A percentile compares a stretch with the other conserved stretches of the same genome.
phyloP scores from a whole-genome alignment of 2,888 invertebrate genomes.

The Tupiocoris notatus region DNA sequence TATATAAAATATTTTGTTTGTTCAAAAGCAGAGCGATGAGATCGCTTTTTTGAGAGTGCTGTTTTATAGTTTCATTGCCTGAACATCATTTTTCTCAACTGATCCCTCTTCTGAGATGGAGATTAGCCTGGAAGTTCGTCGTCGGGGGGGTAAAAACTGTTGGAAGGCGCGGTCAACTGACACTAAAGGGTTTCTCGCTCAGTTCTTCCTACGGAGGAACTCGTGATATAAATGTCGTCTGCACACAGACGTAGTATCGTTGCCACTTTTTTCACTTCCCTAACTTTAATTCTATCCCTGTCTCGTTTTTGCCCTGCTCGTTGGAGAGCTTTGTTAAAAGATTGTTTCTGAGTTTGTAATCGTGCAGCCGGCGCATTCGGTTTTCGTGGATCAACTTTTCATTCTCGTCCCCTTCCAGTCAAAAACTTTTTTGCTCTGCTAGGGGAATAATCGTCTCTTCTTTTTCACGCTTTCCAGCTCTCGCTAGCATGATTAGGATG shows the following conservation, averaged over 20 bases:
- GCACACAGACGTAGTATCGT: not conserved
- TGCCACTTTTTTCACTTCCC: not conserved
- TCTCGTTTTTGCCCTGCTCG: not conserved
- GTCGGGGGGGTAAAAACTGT: not conserved
- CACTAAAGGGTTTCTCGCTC: not conserved
- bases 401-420: not conserved
- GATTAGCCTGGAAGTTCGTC: constrained; percentile 30
- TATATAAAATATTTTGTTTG: constrained; percentile 14
- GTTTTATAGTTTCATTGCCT: constrained; percentile 33
- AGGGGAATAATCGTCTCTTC: not conserved
- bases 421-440: not conserved
- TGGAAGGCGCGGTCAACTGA: constrained; percentile 26
- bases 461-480: not conserved
- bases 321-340: constrained; percentile 32
- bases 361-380: constrained; percentile 3
- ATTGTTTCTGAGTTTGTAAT: constrained; percentile 36
- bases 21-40: not conserved
- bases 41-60: not conserved
- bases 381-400: constrained; percentile 25
- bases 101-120: constrained; percentile 11
- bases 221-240: constrained; percentile 30
- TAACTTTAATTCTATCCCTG: not conserved
- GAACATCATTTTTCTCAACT: constrained; percentile 1
- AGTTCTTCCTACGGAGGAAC: not conserved
- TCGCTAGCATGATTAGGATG: too few species aligned